Percentiles rank a stretch among this genome's conserved stretches.
These are phyloP conservation scores for Melanchra persicariae DNA, from an alignment of 2,888 invertebrate genomes.

Conservation along the genomic window DNA sequence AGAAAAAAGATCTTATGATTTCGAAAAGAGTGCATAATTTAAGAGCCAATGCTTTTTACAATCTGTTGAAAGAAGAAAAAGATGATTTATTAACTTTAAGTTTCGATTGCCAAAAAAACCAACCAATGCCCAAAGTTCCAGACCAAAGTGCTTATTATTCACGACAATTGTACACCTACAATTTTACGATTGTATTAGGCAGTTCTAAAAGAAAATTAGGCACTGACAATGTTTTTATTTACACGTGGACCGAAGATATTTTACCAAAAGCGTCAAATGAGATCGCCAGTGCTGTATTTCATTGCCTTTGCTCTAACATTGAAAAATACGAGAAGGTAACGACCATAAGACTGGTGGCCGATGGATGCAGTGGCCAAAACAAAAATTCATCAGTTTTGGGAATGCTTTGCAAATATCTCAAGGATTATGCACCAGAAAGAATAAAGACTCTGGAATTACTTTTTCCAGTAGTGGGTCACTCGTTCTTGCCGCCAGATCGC, in stretches of 20 bases:
- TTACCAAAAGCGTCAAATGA: constrained; percentile 4
- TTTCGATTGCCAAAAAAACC: too few species aligned
- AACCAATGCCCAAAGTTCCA: too few species aligned
- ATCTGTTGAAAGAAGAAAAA: constrained; percentile 11
- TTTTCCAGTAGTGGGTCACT: constrained; percentile 4
- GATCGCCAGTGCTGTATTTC: constrained; percentile 4
- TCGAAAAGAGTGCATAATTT: not conserved
- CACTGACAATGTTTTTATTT: constrained; percentile 1
- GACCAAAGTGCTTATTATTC: constrained; percentile 10
- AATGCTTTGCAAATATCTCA: constrained; percentile 7
- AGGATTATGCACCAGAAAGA: not conserved
- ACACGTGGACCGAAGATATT: constrained; percentile 9
- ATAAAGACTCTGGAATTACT: not conserved
- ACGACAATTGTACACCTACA: constrained; percentile 4
- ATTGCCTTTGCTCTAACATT: not conserved
- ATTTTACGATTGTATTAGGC: constrained; percentile 8
- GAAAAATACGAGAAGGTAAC: constrained; percentile 10
- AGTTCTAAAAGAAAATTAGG: not conserved
- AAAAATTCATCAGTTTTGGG: not conserved
- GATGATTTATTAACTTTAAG: not conserved
- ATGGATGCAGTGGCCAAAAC: constrained; percentile 9
- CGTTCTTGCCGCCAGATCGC: not conserved
- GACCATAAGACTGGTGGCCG: constrained; percentile 1
- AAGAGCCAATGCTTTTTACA: constrained; percentile 6
- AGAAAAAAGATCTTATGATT: constrained; percentile 1